Base-by-base conservation (phyloP, 2,797 vertebrate genomes). In the Poecilia gillii region DNA sequence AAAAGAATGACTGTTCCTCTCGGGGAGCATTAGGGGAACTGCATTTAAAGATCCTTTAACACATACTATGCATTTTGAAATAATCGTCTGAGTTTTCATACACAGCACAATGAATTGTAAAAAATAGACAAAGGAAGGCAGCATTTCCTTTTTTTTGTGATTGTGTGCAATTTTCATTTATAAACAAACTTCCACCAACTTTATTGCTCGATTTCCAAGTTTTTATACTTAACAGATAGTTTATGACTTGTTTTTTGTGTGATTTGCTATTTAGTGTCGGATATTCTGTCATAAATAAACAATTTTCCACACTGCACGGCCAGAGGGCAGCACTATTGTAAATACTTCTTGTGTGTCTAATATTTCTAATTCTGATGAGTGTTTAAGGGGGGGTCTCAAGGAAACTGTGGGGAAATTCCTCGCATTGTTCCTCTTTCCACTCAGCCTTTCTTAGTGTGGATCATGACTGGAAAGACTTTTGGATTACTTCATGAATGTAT, bases 371-470 rank as follows among this genome's bases (percentile, higher is more conserved):
- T 74, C 53, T 78, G 43, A 31, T 59, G 70, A 11, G 25, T 0
- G 3, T 57, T 28, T 39, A 6, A 28, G 47, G 47, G 45, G 45
- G 43, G 51, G 77, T 80, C 28, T 53, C 12, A 72, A 85, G 87
- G 87, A 89, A 91, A 91, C 86, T 70, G 71, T 8, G 77, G 86
- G 86, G 86, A 87, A 89, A 92, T 93, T 91, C 89, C 87, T 91
- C 49, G 51, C 83, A 92, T 94, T 93, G 92, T 93, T 92, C 88
- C 84, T 85, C 75, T 89, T 90, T 87, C 82, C 87, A 86, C 68
- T 41, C 78, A 45, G 18, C 74, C 80, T 70, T 71, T 68, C 49
- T 68, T 72, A 1, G 73, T 77, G 23, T 64, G 57, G 72, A 8
- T 14, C 68, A 46, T 46, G 41, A 72, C 43, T 72, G 41, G 3